Percentiles rank a stretch among this genome's conserved stretches.
phyloP scores from a whole-genome alignment of 2,888 invertebrate genomes.

The Chrysomela aeneicollis region DNA sequence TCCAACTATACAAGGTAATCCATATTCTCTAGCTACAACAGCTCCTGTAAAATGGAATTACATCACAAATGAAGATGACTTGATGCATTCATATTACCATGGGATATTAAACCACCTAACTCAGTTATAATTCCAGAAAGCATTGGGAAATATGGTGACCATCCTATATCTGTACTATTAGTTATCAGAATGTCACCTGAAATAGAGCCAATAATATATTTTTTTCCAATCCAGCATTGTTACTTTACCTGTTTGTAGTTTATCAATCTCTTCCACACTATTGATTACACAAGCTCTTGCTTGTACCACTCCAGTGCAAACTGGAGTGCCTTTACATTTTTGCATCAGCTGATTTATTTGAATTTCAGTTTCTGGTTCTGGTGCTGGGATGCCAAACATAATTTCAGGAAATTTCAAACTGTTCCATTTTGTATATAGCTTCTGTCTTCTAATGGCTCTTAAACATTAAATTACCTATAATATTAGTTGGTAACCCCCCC shows the following conservation, averaged over 20 bases:
- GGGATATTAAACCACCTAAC: conserved; percentile 83
- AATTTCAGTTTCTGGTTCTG: conserved; percentile 38
- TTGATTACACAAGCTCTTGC: conserved; percentile 78
- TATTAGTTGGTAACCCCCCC: neutral
- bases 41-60: conserved; percentile 68
- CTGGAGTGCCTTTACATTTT: conserved; percentile 69
- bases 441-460: conserved; percentile 73
- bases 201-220: conserved; percentile 13
- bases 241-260: conserved; percentile 54
- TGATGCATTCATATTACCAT: conserved; percentile 65
- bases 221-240: no score
- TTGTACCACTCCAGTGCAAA: conserved; percentile 72
- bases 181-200: conserved; percentile 80
- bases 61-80: conserved; percentile 7
- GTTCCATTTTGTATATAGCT: conserved; percentile 68
- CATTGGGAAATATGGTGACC: conserved; percentile 86
- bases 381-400: conserved; percentile 49
- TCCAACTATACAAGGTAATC: conserved; percentile 83
- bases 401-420: conserved; percentile 72
- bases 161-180: conserved; percentile 80
- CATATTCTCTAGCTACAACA: conserved; percentile 84
- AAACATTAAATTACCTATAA: conserved; percentile 14
- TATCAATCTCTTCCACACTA: conserved; percentile 68
- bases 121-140: conserved; percentile 82
- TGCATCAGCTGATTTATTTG: conserved; percentile 26